Percentiles rank a stretch among this genome's conserved stretches.
Evolutionary conservation across 2,113 vertebrate genomes (phyloP).

Genomic region (Mionectes macconnelli): DNA sequence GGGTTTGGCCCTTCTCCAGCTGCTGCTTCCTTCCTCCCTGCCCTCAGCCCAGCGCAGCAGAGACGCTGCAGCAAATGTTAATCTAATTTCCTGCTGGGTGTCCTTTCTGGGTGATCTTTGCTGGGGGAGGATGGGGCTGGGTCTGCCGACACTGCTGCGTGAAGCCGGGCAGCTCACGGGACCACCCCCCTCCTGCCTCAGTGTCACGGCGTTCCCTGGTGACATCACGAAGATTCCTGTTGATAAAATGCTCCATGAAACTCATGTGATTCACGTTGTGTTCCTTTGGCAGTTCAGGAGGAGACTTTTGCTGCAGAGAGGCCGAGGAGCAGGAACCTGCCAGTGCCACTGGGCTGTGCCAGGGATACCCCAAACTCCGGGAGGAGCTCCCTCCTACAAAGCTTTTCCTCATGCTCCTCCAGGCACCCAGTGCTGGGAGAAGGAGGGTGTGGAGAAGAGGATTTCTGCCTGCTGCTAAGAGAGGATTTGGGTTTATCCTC

Average conservation of each 20-base stretch:
- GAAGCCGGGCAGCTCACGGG: accelerated
- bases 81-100: neutral
- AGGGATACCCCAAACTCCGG: neutral
- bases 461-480: neutral
- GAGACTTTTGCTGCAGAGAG: neutral
- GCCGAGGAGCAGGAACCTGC: neutral
- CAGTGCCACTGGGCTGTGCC: neutral
- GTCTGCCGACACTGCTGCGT: neutral
- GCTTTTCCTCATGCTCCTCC: neutral
- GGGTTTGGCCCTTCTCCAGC: neutral
- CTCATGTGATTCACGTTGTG: accelerated
- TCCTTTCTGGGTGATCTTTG: neutral
- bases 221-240: accelerated
- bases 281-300: neutral
- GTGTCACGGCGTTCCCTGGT: neutral
- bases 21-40: neutral
- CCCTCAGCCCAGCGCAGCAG: neutral
- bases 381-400: accelerated
- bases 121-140: neutral
- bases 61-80: neutral
- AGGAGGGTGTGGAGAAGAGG: neutral
- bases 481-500: neutral
- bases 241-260: accelerated
- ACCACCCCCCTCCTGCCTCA: neutral
- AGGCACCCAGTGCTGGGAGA: neutral